Base-by-base conservation (phyloP, 2,797 vertebrate species). In the Enteromius trimaculatus region DNA sequence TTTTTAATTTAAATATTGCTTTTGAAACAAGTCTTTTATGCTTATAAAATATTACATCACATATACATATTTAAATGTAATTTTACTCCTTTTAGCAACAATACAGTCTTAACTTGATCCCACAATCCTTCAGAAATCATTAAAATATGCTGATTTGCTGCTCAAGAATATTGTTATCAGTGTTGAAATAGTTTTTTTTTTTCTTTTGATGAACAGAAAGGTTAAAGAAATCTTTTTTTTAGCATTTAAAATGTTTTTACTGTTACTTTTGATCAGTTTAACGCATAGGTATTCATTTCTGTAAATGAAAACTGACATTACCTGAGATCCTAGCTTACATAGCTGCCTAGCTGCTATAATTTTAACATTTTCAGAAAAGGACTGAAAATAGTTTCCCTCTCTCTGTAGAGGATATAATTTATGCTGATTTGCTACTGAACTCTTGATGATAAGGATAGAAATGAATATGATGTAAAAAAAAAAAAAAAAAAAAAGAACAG, bases 361-460 rank as follows among this genome's bases (percentile, higher is more conserved):
- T 37, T 10, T n/a, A 74, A 42, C 2, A n/a, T 34, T 47, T 65
- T 74, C 10, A 1, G 11, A 80, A 64, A 66, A 51, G 29, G 7
- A 37, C 21, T 51, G 29, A 37, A 76, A 55, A 76, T 42, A 53
- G 76, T 31, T 14, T 7, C 39, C 44, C 31, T 37, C 37, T 55
- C 31, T 65, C 44, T 77, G 7, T 29, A 82, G 58, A 53, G 31
- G 58, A 37, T 66, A 29, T 77, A 9, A 68, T 77, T 77, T 69
- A 31, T 77, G 74, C n/a, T 29, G 7, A 65, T 66, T 53, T 69
- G 74, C 23, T 75, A 29, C 70, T 21, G 44, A 74, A 74, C 80
- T 21, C n/a, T 51, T 66, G 60, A 39, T 53, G 70, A 82, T 75
- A 74, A 74, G 21, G 31, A 39, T 9, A 60, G 34, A 55, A 82